Percentiles rank a stretch among this genome's conserved stretches.
Evolutionary conservation across 2,888 invertebrate species (phyloP).

Genomic region (Odontomyia ornata): DNA sequence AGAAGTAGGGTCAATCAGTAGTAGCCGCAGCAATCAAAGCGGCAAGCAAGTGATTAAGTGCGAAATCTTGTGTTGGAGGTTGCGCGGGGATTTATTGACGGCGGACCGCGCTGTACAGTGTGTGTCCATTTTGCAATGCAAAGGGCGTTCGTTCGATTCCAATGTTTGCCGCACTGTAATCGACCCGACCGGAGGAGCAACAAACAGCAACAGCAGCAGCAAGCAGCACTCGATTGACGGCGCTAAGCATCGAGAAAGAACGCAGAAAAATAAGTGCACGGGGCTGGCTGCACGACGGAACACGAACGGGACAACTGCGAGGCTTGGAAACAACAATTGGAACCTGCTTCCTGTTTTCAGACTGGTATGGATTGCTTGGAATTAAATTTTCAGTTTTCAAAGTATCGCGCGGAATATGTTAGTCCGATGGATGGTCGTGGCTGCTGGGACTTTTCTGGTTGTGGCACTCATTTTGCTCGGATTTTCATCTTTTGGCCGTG

Average conservation of each 20-base stretch:
- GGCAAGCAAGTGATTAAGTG: too few species aligned
- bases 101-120: conserved; percentile 1
- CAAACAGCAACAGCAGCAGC: too few species aligned
- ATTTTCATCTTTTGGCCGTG: too few species aligned
- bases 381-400: background rate
- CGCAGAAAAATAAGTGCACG: conserved; percentile 9
- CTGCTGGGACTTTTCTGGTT: background rate
- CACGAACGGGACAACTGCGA: background rate
- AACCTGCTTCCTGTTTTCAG: conserved; percentile 37
- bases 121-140: conserved; percentile 30
- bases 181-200: conserved; percentile 24
- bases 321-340: background rate
- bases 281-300: background rate
- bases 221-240: background rate
- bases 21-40: too few species aligned
- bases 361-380: conserved; percentile 16
- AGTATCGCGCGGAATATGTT: background rate
- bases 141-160: conserved; percentile 31
- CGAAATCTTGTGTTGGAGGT: too few species aligned
- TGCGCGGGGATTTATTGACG: background rate
- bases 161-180: conserved; percentile 28
- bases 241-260: background rate
- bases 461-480: too few species aligned
- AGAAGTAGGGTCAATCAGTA: background rate
- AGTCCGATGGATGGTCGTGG: background rate